Conservation (phyloP, 2,797 vertebrate species). For the Varecia variegata region DNA sequence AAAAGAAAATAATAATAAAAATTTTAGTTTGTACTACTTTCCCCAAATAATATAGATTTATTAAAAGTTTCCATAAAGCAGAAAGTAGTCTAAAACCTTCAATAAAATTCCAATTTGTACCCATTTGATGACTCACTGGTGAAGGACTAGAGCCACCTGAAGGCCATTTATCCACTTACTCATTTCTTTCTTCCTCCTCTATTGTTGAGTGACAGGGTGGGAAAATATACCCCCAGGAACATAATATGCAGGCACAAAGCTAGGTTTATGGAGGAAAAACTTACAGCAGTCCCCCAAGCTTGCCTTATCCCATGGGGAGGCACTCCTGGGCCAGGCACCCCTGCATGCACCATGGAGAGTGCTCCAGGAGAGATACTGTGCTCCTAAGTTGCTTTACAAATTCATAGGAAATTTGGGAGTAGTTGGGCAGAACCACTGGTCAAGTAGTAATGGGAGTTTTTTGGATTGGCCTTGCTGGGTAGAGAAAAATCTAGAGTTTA, state of each 20-base stretch:
- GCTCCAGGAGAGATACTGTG: not conserved
- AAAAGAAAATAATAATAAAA: not conserved
- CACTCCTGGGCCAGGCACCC: not conserved
- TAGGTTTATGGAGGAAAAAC: not conserved
- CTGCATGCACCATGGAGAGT: not conserved
- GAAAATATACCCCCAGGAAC: not conserved
- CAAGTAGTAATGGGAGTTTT: not conserved
- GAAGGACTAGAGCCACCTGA: not conserved
- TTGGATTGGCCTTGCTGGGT: not conserved
- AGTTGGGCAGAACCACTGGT: not conserved
- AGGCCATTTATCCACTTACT: not conserved
- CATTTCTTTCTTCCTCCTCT: not conserved
- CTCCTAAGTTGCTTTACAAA: not conserved
- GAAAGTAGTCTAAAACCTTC: not conserved
- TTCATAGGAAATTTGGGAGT: not conserved
- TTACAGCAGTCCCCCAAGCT: fast-evolving
- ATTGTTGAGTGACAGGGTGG: not conserved
- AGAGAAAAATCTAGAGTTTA: not conserved
- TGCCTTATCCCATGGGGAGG: not conserved
- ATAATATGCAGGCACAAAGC: not conserved
- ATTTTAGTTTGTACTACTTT: not conserved
- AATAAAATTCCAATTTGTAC: not conserved
- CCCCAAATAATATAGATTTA: not conserved
- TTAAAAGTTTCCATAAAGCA: not conserved
- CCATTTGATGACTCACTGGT: not conserved